Base-by-base conservation (phyloP, 2,113 vertebrate species). In the Seriola aureovittata region DNA sequence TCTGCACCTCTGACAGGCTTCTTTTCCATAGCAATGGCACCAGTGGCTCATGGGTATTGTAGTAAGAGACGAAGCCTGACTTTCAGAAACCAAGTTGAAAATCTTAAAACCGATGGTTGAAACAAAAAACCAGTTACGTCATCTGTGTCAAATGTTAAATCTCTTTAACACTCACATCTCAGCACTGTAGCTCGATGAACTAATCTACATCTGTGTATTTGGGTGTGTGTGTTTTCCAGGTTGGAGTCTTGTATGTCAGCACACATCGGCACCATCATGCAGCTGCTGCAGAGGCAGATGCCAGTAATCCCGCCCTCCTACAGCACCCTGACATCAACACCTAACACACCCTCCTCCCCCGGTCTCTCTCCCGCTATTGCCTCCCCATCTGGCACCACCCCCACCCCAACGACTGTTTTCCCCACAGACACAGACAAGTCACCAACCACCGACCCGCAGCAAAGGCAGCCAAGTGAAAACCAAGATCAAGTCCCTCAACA, bases 261-360 rank as follows among this genome's bases (percentile, higher is more conserved):
- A 0, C 96, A 97, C 85, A 94, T 97, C 62, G 90, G 93, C 17
- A 89, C 95, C 58, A 95, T 97, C 78, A 87, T 97, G 91, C 97
- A 97, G 92, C 91, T 97, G 85, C 94, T 97, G 8, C 97, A 96
- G 92, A 95, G 95, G 17, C 96, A 96, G 77, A 93, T 94, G 36
- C 63, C 91, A 0, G 82, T 95, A 66, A 95, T 96, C n/a, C 97
- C 97, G 0, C 97, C 97, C 0, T 90, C 96, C 42, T 98, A 97
- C 91, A 97, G 96, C 90, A 91, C 95, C 0, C 94, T 97, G 36
- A 93, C 92, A 3, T 46, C 72, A 2, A 46, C 71, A 50, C 36
- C 70, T 6, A 59, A 63, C 17, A 8, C 36, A 2, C 42, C 64
- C 0, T 93, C 95, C 3, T 95, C 95, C 0, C 89, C 94, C 12